Base-by-base conservation (phyloP, 2,797 vertebrate species). In the Parauchenoglanis punctatus region DNA sequence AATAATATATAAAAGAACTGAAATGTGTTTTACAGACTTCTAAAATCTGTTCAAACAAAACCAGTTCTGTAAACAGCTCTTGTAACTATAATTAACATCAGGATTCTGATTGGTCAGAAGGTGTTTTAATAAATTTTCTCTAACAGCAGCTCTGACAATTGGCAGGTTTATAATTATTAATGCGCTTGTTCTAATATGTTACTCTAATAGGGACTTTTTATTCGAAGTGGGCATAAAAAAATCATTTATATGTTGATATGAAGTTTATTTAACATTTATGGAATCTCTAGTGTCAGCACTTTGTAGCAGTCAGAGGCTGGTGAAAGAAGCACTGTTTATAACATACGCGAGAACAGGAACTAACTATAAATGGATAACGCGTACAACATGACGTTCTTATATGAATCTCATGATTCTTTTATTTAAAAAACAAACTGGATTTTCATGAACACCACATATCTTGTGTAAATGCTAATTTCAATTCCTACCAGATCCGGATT, bases 1-100 rank as follows among this genome's bases (percentile, higher is more conserved):
- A 81, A 81, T 44, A n/a, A 61, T 0, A 11, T 7, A 44, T 13
- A 54, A 56, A 56, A 78, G 15, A 31, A 31, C 31, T 40, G 17
- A 83, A 83, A 31, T 75, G 25, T 59, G 70, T 63, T 76, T 75
- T 18, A 85, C 70, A 49, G 25, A 72, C 81, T 77, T 68, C 0
- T 11, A 52, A 23, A 56, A 68, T 18, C 76, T 28, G 31, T 58
- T 17, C 23, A 86, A 20, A 59, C 40, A 35, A 75, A 63, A 63
- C 31, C 65, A 49, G 1, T 25, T 10, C 54, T 25, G 56, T 83
- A 75, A 87, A 56, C 68, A 18, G 70, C 70, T 59, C 25, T 4
- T 35, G 84, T 59, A 65, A 15, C 20, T 8, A 35, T 28, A 67
- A 67, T 65, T 11, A 82, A 52, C 44, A 67, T 83, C 81, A 52